Evolutionary conservation across 2,888 invertebrate species (phyloP).

Genomic region (Lepidocyrtoides sp.): DNA sequence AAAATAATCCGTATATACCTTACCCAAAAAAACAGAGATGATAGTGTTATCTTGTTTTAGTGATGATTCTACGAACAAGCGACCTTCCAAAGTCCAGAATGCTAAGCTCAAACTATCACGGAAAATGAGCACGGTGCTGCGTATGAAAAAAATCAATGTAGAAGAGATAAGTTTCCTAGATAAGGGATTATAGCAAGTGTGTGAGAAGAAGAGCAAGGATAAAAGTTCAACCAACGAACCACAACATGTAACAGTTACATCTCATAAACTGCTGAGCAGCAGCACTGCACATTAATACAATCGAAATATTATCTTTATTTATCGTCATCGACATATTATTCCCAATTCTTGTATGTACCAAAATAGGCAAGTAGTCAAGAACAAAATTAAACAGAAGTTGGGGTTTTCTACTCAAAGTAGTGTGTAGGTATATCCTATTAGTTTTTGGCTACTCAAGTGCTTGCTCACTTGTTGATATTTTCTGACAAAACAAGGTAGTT

Average conservation of each 20-base stretch:
- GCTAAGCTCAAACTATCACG: background rate
- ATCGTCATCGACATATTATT: too few species aligned
- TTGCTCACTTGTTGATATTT: slow-evolving; percentile 38
- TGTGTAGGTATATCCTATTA: background rate
- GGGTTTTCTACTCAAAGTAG: too few species aligned
- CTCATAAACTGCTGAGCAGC: background rate
- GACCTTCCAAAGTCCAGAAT: background rate
- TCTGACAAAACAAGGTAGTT: slow-evolving; percentile 17
- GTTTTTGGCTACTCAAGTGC: background rate
- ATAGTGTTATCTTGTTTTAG: background rate
- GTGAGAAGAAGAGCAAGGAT: background rate
- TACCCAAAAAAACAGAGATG: background rate
- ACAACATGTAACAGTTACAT: too few species aligned
- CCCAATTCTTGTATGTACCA: too few species aligned
- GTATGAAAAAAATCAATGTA: background rate
- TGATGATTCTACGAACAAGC: too few species aligned
- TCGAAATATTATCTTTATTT: too few species aligned
- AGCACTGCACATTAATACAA: too few species aligned
- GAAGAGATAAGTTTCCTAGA: slow-evolving; percentile 19
- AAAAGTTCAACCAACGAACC: slow-evolving; percentile 5
- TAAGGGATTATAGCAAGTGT: background rate
- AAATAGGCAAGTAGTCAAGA: too few species aligned
- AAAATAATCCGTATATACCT: background rate
- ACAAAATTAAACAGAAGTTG: too few species aligned
- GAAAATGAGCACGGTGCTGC: background rate